Conservation (phyloP, 2,888 invertebrate species). For the Brachypterus glaber region DNA sequence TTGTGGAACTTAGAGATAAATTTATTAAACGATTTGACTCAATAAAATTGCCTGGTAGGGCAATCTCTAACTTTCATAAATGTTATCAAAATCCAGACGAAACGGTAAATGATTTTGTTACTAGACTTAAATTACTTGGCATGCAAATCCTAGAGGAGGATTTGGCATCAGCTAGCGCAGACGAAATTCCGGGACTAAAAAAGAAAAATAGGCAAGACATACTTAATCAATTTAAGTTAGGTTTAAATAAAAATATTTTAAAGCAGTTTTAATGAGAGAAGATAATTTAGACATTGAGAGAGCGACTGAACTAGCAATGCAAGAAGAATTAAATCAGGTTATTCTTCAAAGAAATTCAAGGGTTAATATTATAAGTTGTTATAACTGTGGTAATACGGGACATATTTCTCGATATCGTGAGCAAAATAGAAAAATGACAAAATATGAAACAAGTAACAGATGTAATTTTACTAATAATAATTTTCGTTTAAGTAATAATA, state of each 20-base stretch:
- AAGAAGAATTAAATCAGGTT: slow-evolving; percentile 3
- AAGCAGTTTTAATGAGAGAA: neutral
- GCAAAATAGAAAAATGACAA: too few relatives aligned
- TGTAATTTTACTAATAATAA: too few relatives aligned
- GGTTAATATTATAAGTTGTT: too few relatives aligned
- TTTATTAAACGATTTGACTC: slow-evolving; percentile 3
- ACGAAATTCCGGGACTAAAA: neutral
- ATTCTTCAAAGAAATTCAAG: too few relatives aligned
- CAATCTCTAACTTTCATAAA: neutral
- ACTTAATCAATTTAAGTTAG: slow-evolving; percentile 2
- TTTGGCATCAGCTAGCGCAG: neutral
- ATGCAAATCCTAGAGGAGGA: neutral
- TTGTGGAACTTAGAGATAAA: neutral
- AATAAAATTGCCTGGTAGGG: neutral
- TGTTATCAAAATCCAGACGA: neutral
- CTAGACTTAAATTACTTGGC: neutral
- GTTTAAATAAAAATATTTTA: neutral
- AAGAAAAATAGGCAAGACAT: neutral
- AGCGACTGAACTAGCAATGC: neutral
- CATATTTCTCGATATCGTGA: too few relatives aligned
- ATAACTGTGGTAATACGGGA: too few relatives aligned
- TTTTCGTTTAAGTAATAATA: too few relatives aligned
- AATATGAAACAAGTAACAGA: too few relatives aligned
- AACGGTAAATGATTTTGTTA: neutral
- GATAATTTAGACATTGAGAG: neutral